A percentile compares a stretch with the other conserved stretches of the same genome.
phyloP scores from a whole-genome alignment of 2,888 invertebrate genomes.

The Abrostola tripartita region DNA sequence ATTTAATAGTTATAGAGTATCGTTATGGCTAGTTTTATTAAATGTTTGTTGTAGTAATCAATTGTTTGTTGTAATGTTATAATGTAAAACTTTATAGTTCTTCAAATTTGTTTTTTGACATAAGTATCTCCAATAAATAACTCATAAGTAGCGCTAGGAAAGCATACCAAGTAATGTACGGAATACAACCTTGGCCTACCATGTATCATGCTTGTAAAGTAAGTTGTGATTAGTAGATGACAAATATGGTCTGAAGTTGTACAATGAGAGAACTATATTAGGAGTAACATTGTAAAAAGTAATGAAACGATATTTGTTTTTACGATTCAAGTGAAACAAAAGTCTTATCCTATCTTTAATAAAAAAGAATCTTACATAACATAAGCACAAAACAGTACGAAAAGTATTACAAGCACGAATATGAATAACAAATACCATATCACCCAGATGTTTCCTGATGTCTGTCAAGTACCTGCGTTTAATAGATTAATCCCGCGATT shows the following conservation, averaged over 20 bases:
- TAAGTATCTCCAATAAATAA: conserved; percentile 10
- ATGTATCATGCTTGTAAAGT: conserved; percentile 7
- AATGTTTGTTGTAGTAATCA: too few relatives aligned
- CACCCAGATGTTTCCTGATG: conserved; percentile 4
- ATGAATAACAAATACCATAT: conserved; percentile 4
- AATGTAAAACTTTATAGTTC: too few relatives aligned
- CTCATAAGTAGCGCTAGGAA: conserved; percentile 8
- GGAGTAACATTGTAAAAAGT: not conserved
- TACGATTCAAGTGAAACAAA: not conserved
- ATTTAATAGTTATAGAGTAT: too few relatives aligned
- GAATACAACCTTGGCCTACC: conserved; percentile 11
- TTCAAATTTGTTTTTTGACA: not conserved
- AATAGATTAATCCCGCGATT: conserved; percentile 4
- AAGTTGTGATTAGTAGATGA: conserved; percentile 16
- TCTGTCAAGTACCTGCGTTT: conserved; percentile 3
- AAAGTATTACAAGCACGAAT: not conserved
- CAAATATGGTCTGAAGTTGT: conserved; percentile 20
- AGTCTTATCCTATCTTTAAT: too few relatives aligned
- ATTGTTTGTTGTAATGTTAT: too few relatives aligned
- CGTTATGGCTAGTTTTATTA: too few relatives aligned
- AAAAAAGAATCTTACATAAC: not conserved
- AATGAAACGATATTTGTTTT: not conserved
- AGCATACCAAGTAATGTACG: not conserved
- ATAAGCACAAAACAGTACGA: too few relatives aligned
- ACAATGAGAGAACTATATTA: not conserved